Base-by-base conservation (phyloP, 2,113 vertebrate genomes). In the Nerophis ophidion region DNA sequence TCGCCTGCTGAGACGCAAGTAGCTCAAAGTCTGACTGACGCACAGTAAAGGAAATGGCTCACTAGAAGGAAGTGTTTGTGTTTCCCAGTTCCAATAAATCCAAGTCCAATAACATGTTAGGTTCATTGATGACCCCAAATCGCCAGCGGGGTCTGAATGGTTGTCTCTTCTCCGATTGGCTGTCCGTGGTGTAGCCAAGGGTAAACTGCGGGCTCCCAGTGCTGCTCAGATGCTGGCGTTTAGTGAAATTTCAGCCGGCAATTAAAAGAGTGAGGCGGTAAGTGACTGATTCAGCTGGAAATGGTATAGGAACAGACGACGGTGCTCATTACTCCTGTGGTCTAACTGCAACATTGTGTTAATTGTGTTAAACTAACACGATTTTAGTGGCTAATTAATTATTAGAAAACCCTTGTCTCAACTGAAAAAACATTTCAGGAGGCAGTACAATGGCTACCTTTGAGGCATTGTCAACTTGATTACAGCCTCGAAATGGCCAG, bases 281-380 rank as follows among this genome's bases (percentile, higher is more conserved):
- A 48, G 12, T 5, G 17, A 60, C 52, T 65, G 70, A 68, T 59
- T 64, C 46, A 71, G 52, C 60, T 62, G 46, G 38, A 40, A 42
- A 42, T 10, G 16, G 5, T 40, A 17, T 10, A 26, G 26, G 26
- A 26, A 10, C n/a, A 56, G 16, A 17, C 3, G 36, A 40, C 15
- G 10, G 40, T 5, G 40, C 40, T 56, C 35, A 42, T 10, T 9
- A 55, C 12, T n/a, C 35, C 35, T 6, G 16, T 38, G 36, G n/a
- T 42, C 53, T n/a, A 56, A 56, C 38, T 5, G n/a, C 16, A 9
- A 8, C n/a, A 17, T 56, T 56, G 35, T 40, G 36, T 55, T 40
- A 56, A 56, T 17, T 40, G 36, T 17, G 35, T n/a, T 56, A 16
- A 17, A 56, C 36, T 17, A 40, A 54, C 10, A 52, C 1, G 10